Percentiles rank a stretch among this genome's conserved stretches.
These are phyloP conservation scores for Formica exsecta DNA, from an alignment of 1,140 invertebrate species.

Conservation along the genomic window DNA sequence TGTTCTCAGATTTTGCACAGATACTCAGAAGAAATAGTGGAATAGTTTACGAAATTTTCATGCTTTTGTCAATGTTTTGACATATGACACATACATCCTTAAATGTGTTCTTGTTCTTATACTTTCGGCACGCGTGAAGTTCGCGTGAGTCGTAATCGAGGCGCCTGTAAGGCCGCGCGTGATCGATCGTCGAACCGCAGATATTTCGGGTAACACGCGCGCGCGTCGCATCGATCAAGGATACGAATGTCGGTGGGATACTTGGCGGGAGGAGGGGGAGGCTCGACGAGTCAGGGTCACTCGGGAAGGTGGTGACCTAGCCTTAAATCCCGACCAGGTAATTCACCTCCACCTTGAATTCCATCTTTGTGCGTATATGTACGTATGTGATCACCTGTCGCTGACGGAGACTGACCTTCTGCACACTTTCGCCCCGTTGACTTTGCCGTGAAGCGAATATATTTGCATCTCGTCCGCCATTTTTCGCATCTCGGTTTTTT, in stretches of 20 bases:
- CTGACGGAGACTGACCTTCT: conserved; percentile 78
- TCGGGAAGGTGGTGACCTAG: conserved; percentile 73
- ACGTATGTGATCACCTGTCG: conserved; percentile 79
- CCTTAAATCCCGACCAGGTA: conserved; percentile 80
- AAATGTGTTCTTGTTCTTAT: neutral
- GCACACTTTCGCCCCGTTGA: conserved; percentile 70
- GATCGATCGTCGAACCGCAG: conserved; percentile 51
- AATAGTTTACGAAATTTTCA: no score
- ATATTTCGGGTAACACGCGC: conserved; percentile 40
- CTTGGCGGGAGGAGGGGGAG: neutral
- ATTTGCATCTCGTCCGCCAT: conserved; percentile 76
- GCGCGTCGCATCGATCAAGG: conserved; percentile 72
- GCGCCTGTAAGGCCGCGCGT: neutral
- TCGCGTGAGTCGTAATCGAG: conserved; percentile 1
- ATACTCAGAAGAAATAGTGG: no score
- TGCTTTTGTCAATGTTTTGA: no score
- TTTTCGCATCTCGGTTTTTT: conserved; percentile 20
- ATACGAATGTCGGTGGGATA: conserved; percentile 54
- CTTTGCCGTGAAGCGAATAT: conserved; percentile 74
- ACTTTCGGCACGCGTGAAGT: conserved; percentile 12
- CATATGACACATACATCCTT: no score
- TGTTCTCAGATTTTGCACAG: no score
- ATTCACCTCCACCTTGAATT: conserved; percentile 82
- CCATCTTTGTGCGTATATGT: conserved; percentile 71
- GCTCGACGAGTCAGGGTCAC: conserved; percentile 74